A percentile compares a stretch with the other conserved stretches of the same genome.
These are phyloP conservation scores for Apostichopus japonicus DNA, from an alignment of 35 echinoderm and acorn worm species.

Conservation along the genomic window DNA sequence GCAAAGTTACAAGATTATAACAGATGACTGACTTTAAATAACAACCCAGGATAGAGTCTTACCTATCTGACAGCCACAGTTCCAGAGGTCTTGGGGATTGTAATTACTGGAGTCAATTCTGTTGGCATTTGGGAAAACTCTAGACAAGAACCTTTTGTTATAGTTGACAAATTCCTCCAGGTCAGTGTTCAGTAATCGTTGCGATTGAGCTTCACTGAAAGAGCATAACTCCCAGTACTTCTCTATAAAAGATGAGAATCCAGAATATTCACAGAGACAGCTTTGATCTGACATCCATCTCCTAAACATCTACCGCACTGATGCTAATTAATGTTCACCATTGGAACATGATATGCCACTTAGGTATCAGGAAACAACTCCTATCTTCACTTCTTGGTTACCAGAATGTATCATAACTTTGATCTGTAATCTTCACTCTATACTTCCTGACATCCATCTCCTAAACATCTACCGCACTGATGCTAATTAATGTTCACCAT, in stretches of 20 bases:
- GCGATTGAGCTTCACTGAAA: slow-evolving; percentile 74
- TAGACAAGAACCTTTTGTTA: slow-evolving; percentile 78
- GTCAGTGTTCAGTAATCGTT: slow-evolving; percentile 76
- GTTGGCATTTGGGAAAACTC: slow-evolving; percentile 86
- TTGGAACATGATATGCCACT: no score
- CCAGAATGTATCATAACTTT: no score
- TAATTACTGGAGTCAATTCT: slow-evolving; percentile 91
- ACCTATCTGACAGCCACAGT: slow-evolving; percentile 97
- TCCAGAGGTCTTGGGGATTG: slow-evolving; percentile 96
- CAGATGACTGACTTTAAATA: no score
- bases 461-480: no score
- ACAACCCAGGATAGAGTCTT: not conserved
- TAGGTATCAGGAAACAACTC: no score
- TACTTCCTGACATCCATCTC: no score
- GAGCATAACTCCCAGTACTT: slow-evolving; percentile 95
- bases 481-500: no score
- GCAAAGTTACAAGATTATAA: no score
- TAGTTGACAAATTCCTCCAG: slow-evolving; percentile 96
- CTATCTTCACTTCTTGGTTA: no score
- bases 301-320: not conserved
- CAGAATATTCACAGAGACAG: not conserved
- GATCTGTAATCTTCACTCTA: no score
- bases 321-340: no score
- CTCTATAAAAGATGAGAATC: slow-evolving; percentile 55
- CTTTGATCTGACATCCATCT: not conserved